A percentile compares a stretch with the other conserved stretches of the same genome.
phyloP scores from a whole-genome alignment of 2,797 vertebrate genomes.

The Neostethus bicornis region DNA sequence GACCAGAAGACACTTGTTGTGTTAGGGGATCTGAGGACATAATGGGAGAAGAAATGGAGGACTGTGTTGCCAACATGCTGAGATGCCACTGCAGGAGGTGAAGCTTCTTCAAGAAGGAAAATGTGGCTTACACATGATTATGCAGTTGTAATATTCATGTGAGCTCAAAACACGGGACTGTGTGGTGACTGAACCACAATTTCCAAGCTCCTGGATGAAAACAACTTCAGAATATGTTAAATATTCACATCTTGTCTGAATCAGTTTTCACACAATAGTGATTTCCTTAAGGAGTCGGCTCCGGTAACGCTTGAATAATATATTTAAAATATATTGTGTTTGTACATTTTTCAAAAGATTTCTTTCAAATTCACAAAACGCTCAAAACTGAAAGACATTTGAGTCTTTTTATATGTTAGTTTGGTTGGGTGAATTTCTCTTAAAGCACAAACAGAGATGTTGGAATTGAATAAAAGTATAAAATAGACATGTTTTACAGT shows the following conservation, averaged over 20 bases:
- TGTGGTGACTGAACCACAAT: neutral
- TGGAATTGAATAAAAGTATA: slow-evolving; percentile 33
- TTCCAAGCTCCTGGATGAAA: neutral
- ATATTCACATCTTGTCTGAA: neutral
- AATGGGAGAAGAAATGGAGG: slow-evolving; percentile 3
- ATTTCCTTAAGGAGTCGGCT: neutral
- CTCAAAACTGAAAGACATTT: slow-evolving; percentile 6
- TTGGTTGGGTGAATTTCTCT: slow-evolving; percentile 46
- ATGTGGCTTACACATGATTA: slow-evolving; percentile 17
- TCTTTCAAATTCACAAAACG: neutral
- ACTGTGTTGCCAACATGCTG: slow-evolving; percentile 5
- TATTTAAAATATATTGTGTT: neutral
- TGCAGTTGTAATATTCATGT: slow-evolving; percentile 11
- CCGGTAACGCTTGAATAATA: neutral
- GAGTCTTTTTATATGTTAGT: slow-evolving; percentile 16
- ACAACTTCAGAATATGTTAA: neutral
- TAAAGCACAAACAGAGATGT: slow-evolving; percentile 23
- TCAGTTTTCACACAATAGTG: neutral
- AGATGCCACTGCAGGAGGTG: slow-evolving; percentile 26
- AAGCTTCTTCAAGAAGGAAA: slow-evolving; percentile 33
- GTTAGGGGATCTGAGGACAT: slow-evolving; percentile 34
- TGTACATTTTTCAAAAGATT: neutral
- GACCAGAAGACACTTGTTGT: slow-evolving; percentile 29
- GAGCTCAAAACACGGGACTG: slow-evolving; percentile 4
- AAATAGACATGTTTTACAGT: slow-evolving; percentile 17